Base-by-base conservation (phyloP, 2,888 invertebrate species). In the Euspilapteryx auroguttella region DNA sequence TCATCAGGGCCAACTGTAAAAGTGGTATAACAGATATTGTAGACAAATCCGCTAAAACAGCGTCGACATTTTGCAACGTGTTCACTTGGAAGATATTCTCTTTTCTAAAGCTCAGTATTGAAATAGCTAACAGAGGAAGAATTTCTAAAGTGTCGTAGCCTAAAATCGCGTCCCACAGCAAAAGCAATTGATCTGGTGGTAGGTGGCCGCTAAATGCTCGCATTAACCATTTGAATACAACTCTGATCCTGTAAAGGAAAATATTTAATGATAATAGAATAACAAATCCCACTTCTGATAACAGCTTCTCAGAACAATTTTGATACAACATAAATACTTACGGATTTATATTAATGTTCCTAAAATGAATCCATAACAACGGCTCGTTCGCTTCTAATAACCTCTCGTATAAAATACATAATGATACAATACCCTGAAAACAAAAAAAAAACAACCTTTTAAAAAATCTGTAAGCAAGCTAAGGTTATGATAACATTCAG, bases 171-270 rank as follows among this genome's bases (percentile, higher is more conserved):
- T 97, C 97, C 97, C 97, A 97, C 9, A 97, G 75, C 23, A 90
- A 83, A 3, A 97, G 71, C 1, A 97, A 79, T 57, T 97, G 95
- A 47, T 94, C 94, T 0, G 94, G 94, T 0, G 93, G 89, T 26
- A 97, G 73, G 49, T 94, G 94, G 0, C 97, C 97, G 44, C 95
- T 94, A 57, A 96, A 97, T 2, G 92, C 96, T 37, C 95, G 79
- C 86, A 97, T 95, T 25, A 97, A 62, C 96, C 97, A 97, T 61
- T 96, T 95, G 56, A 96, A 94, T 2, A 94, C 93, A 14, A 96
- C 85, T 45, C 89, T 82, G 29, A 96, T 79, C 2, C 95, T 96
- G 55, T 8, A 56, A 35, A 51, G 45, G 21, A 27, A 37, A 14
- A 13, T 5, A 20, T 21, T 14, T 24, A 28, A 15, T 14, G 14